These are phyloP conservation scores for Unio delphinus DNA, from an alignment of 2,888 invertebrate genomes.

Conservation along the genomic window DNA sequence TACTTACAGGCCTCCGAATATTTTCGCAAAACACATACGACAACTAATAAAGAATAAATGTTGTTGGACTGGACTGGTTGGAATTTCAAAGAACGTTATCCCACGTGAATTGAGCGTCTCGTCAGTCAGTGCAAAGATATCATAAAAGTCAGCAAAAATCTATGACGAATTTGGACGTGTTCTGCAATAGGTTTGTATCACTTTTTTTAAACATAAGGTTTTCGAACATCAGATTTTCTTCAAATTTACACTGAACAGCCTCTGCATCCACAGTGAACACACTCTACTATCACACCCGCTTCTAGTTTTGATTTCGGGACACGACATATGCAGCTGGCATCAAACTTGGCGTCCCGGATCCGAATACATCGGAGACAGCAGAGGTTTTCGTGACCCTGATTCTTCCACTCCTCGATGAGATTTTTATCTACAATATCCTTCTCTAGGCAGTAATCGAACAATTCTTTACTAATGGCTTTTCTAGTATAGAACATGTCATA, in stretches of 20 bases:
- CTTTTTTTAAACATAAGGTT: no score
- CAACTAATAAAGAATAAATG: no score
- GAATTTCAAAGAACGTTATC: no score
- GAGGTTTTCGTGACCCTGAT: slow-evolving; percentile 97
- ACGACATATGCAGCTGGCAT: slow-evolving; percentile 97
- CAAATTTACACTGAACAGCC: slow-evolving; percentile 91
- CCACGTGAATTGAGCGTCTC: no score
- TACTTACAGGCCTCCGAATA: no score
- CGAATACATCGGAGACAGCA: slow-evolving; percentile 99
- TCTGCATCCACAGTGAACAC: slow-evolving; percentile 98
- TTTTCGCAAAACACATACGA: no score
- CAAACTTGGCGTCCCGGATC: slow-evolving; percentile 97
- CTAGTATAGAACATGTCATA: slow-evolving; percentile 95
- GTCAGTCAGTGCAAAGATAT: no score
- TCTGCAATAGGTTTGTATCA: no score
- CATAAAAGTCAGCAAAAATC: no score
- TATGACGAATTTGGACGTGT: no score
- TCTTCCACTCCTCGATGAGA: slow-evolving; percentile 91
- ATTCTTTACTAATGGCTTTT: slow-evolving; percentile 94
- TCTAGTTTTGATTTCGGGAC: slow-evolving; percentile 98
- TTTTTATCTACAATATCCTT: slow-evolving; percentile 98
- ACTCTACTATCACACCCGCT: slow-evolving; percentile 75
- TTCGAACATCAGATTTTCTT: no score
- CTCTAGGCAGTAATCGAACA: slow-evolving; percentile 95
- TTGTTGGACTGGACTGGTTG: no score